These are phyloP conservation scores for Lepidochrysops patricia DNA, from an alignment of 2,888 invertebrate species.

Conservation along the genomic window DNA sequence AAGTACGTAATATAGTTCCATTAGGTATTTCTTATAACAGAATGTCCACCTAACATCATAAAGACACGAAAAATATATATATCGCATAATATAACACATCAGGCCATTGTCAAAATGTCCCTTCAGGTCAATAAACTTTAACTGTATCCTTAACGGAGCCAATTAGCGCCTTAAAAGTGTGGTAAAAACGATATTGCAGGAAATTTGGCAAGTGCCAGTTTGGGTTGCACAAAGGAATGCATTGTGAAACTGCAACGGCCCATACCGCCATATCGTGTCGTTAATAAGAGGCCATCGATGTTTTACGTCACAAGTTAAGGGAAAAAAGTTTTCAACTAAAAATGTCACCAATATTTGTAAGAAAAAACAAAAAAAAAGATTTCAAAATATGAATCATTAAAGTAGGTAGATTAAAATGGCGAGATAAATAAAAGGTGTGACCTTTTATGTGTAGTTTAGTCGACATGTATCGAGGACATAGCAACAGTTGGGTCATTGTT, in stretches of 20 bases:
- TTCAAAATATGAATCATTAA: too few species aligned
- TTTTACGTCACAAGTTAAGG: too few species aligned
- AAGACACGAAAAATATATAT: neutral
- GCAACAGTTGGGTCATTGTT: neutral
- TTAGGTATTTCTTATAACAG: too few species aligned
- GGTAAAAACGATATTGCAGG: neutral
- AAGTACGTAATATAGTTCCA: too few species aligned
- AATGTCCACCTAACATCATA: too few species aligned
- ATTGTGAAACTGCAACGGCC: too few species aligned
- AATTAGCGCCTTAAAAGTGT: constrained; percentile 3
- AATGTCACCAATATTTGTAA: too few species aligned
- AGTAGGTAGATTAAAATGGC: neutral
- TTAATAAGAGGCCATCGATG: too few species aligned
- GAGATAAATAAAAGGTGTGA: neutral
- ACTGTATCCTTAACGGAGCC: constrained; percentile 1
- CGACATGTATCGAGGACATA: neutral
- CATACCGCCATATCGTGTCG: neutral
- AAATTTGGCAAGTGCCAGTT: neutral
- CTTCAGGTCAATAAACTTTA: neutral
- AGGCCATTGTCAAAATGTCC: neutral
- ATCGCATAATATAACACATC: neutral
- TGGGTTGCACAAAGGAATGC: constrained; percentile 4
- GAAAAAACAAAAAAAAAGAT: too few species aligned
- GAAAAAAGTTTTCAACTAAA: too few species aligned
- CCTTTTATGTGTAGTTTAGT: neutral